Evolutionary conservation across 2,797 vertebrate species (phyloP).

Genomic region (Rousettus madagascariensis): DNA sequence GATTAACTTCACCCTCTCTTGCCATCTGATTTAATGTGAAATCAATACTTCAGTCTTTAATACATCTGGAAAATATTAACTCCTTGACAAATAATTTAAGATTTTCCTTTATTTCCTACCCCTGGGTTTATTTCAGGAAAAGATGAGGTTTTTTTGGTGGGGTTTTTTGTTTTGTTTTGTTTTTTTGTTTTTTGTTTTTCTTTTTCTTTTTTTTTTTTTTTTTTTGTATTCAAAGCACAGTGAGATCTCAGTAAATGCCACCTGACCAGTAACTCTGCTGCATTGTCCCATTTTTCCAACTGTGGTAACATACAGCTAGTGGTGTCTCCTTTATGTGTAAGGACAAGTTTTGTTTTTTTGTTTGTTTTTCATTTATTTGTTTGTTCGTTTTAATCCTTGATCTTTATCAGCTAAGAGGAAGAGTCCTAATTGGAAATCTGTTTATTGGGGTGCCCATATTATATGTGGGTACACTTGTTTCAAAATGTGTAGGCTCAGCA

Average conservation of each 20-base stretch:
- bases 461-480: background rate
- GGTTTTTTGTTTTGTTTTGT: background rate
- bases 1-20: background rate
- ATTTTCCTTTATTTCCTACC: background rate
- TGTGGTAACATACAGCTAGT: background rate
- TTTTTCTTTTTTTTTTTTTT: background rate
- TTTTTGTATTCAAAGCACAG: background rate
- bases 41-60: background rate
- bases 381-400: background rate
- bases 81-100: conserved; percentile 12
- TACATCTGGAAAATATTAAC: conserved; percentile 3
- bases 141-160: background rate
- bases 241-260: background rate
- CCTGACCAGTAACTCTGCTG: background rate
- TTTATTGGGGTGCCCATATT: background rate
- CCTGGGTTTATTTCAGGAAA: background rate
- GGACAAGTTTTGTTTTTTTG: background rate
- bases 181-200: background rate
- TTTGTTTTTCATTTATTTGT: too few species aligned
- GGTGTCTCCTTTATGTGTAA: background rate
- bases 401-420: background rate
- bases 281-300: background rate
- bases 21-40: background rate
- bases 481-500: background rate
- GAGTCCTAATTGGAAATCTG: background rate